These are phyloP conservation scores for Baryphthengus martii DNA, from an alignment of 2,113 vertebrate species.

Conservation along the genomic window DNA sequence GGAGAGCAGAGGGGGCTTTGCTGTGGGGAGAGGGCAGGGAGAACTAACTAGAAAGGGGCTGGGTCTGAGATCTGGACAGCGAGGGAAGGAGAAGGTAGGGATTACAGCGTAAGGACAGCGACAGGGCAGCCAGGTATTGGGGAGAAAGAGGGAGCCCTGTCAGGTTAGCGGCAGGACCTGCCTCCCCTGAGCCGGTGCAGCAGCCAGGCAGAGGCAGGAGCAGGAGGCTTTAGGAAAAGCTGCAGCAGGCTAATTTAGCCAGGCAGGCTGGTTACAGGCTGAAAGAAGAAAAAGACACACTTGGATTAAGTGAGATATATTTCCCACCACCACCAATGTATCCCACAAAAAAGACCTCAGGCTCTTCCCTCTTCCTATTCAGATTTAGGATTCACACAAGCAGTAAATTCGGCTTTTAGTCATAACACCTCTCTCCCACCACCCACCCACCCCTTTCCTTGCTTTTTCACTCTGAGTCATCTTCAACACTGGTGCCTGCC, in stretches of 20 bases:
- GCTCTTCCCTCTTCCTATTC: constrained; percentile 41
- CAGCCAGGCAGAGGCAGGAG: neutral
- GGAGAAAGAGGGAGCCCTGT: neutral
- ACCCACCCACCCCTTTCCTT: constrained; percentile 48
- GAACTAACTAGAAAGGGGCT: neutral
- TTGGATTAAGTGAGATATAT: neutral
- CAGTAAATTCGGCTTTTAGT: constrained; percentile 57
- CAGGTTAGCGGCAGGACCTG: neutral
- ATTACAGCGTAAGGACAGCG: neutral
- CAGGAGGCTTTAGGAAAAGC: neutral
- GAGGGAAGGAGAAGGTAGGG: neutral
- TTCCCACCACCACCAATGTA: neutral
- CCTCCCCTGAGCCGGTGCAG: neutral
- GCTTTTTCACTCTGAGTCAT: constrained; percentile 65
- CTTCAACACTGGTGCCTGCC: constrained; percentile 35
- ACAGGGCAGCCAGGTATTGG: neutral
- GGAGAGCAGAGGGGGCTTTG: neutral
- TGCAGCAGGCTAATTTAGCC: neutral
- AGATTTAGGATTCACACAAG: constrained; percentile 49
- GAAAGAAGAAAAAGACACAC: neutral
- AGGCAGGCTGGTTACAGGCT: neutral
- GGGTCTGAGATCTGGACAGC: neutral
- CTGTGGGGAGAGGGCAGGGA: neutral
- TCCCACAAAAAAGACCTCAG: constrained; percentile 1
- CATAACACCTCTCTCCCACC: constrained; percentile 61